These are phyloP conservation scores for Chelon auratus DNA, from an alignment of 2,797 vertebrate species.

Conservation along the genomic window DNA sequence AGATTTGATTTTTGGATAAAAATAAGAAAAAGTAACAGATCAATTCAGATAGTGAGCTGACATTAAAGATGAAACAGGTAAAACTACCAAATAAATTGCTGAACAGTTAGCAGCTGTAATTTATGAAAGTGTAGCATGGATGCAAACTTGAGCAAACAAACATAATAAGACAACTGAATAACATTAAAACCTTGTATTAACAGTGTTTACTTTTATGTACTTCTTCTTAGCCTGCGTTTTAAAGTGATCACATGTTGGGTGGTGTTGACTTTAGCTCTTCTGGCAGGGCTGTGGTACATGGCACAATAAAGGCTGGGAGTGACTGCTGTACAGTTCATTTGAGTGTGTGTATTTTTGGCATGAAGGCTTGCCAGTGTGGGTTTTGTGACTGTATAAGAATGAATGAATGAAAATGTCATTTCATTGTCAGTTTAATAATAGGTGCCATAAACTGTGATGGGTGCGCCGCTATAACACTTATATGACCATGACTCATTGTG, in stretches of 20 bases:
- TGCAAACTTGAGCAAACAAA: background rate
- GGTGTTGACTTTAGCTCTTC: background rate
- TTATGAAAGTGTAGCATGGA: background rate
- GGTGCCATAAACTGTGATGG: conserved; percentile 34
- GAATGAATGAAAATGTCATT: background rate
- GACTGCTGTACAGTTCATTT: background rate
- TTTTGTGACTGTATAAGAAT: conserved; percentile 27
- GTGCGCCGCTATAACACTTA: conserved; percentile 25
- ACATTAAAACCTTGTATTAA: background rate
- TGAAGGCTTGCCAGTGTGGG: background rate
- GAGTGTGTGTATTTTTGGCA: conserved; percentile 17
- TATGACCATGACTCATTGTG: conserved; percentile 32
- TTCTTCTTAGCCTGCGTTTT: background rate
- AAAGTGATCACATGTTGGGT: background rate
- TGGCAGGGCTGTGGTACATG: background rate
- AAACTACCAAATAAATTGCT: background rate
- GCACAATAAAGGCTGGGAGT: background rate
- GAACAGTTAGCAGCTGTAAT: background rate
- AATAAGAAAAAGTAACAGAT: background rate
- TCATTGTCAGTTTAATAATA: conserved; percentile 12
- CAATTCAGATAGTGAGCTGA: background rate
- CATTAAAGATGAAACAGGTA: background rate
- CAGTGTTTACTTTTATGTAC: background rate
- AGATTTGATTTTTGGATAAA: too few species aligned
- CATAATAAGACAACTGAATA: background rate